Base-by-base conservation (phyloP, 1,140 invertebrate genomes). In the Saccostrea cuccullata region DNA sequence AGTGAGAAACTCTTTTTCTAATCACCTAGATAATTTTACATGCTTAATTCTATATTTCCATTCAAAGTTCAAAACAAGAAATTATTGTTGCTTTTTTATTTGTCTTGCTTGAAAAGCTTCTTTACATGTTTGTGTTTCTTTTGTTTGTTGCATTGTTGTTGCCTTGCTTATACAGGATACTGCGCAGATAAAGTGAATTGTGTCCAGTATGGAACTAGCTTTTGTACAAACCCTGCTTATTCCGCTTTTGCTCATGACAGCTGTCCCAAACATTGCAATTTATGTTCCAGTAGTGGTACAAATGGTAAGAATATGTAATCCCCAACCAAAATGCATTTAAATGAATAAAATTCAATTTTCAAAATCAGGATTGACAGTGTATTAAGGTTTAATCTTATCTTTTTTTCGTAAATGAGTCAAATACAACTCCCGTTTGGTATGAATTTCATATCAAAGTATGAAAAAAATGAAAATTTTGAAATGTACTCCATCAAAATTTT, bases 161-260 rank as follows among this genome's bases (percentile, higher is more conserved):
- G 56, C 17, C 23, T n/a, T 56, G 56, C 20, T 60, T 85, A 67
- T 85, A 23, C 60, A 86, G 85, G 60, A 55, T 73, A 36, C 5
- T 86, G 85, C 47, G 55, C 55, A 2, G 86, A 82, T 82, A 87
- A 86, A 55, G 26, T 36, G 23, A 82, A 87, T 70, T 87, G 86
- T 60, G 55, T 55, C 13, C 55, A 56, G 30, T 87, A 87, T 55
- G 89, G 86, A 40, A 86, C 12, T 40, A 70, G 8, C 12, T 64
- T 90, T 23, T 90, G 89, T 47, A 82, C 89, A 20, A 85, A 88
- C 26, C 56, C 85, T 8, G 55, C 56, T 73, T 90, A 90, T 36
- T n/a, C 56, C 6, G 73, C 67, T 58, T 90, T 87, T 87, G 89
- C 58, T 0, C 67, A 86, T 17, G 85, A 90, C 36, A 90, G 87